Evolutionary conservation across 2,888 invertebrate genomes (phyloP).

Genomic region (Drosophila basisetae): DNA sequence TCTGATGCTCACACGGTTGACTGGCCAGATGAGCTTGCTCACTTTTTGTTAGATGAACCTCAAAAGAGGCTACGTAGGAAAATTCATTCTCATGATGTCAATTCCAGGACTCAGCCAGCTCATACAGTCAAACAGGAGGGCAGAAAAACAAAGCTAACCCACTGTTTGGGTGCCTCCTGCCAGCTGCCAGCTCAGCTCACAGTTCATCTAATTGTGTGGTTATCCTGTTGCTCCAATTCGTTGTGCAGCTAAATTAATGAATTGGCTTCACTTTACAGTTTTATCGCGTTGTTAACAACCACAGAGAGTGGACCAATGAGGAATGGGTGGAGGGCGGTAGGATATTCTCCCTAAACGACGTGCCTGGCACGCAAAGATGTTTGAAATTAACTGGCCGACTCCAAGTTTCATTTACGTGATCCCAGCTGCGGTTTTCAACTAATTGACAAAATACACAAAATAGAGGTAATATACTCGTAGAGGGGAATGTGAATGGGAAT

Average conservation of each 20-base stretch:
- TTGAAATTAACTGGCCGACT: slow-evolving; percentile 24
- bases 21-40: slow-evolving; percentile 56
- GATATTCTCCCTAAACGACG: neutral
- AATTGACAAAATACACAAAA: slow-evolving; percentile 47
- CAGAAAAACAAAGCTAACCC: slow-evolving; percentile 23
- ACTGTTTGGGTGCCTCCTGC: slow-evolving; percentile 7
- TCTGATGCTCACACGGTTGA: slow-evolving; percentile 47
- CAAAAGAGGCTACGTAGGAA: slow-evolving; percentile 34
- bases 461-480: neutral
- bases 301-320: slow-evolving; percentile 5
- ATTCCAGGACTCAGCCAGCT: slow-evolving; percentile 11
- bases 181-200: slow-evolving; percentile 1
- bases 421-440: slow-evolving; percentile 43
- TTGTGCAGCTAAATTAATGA: slow-evolving; percentile 52
- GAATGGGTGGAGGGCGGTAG: neutral
- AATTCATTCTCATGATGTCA: slow-evolving; percentile 32
- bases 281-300: slow-evolving; percentile 42
- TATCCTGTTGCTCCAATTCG: slow-evolving; percentile 46
- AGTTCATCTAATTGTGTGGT: slow-evolving; percentile 50
- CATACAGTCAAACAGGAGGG: neutral
- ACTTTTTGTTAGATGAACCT: slow-evolving; percentile 29
- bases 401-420: slow-evolving; percentile 28
- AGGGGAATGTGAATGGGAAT: neutral
- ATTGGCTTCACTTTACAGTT: slow-evolving; percentile 57
- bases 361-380: slow-evolving; percentile 31